Conservation (phyloP, 2,888 invertebrate species). For the Patella pellucida region DNA sequence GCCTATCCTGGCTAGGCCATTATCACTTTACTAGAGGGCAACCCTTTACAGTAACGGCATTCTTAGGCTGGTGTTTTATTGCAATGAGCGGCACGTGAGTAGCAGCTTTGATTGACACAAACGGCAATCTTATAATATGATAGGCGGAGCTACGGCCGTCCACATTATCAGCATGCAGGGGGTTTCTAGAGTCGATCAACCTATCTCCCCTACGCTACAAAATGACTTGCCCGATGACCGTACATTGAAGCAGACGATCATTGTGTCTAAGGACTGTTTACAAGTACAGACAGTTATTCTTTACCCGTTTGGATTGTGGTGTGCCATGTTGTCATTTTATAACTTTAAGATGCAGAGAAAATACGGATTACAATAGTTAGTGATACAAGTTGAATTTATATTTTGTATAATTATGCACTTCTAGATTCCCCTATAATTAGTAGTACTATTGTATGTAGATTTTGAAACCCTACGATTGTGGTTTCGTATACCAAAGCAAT, state of each 20-base stretch:
- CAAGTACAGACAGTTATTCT: neutral
- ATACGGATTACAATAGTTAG: too few relatives aligned
- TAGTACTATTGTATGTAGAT: too few relatives aligned
- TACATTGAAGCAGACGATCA: neutral
- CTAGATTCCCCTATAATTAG: too few relatives aligned
- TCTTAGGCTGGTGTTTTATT: neutral
- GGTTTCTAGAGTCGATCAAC: neutral
- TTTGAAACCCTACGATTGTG: too few relatives aligned
- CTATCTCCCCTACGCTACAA: neutral
- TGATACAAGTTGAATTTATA: too few relatives aligned
- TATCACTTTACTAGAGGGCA: too few relatives aligned
- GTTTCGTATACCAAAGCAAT: too few relatives aligned
- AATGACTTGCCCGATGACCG: neutral
- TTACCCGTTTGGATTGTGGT: neutral
- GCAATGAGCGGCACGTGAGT: neutral
- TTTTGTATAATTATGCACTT: too few relatives aligned
- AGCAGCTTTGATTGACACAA: neutral
- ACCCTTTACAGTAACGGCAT: neutral
- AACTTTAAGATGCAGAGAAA: too few relatives aligned
- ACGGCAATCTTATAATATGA: neutral
- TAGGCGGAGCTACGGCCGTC: slow-evolving; percentile 1
- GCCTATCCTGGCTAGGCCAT: too few relatives aligned
- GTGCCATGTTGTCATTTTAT: slow-evolving; percentile 1
- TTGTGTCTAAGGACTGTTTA: neutral
- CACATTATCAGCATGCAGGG: neutral